Base-by-base conservation (phyloP, 2,113 vertebrate species). In the Delphinus delphis region DNA sequence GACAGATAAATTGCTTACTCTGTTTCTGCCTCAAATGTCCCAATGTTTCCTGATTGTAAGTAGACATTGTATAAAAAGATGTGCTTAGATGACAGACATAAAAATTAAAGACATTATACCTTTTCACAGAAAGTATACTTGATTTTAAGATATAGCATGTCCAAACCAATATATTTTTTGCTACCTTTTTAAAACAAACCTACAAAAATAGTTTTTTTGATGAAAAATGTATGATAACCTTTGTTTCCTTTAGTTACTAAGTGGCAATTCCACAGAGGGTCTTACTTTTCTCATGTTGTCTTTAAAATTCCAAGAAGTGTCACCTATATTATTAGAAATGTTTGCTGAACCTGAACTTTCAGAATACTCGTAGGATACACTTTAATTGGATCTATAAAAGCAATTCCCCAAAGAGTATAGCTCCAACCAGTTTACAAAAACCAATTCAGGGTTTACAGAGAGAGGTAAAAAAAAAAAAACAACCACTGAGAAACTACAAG, bases 341-440 rank as follows among this genome's bases (percentile, higher is more conserved):
- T 65, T 93, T 92, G 23, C 26, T 92, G 79, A 90, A 89, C 20
- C 38, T 79, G 26, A 88, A 85, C 25, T 96, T 90, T 77, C 55
- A 85, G 41, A 60, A 92, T 92, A 20, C 36, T 92, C 38, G 26
- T 60, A 81, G 12, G 74, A 67, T 73, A 50, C 15, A 62, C 38
- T 96, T 94, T 88, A 97, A 96, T 95, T 97, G 65, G 62, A 87
- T 97, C 18, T 94, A 47, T 88, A 85, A 96, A 98, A 93, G 3
- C 87, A 97, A 73, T 85, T 97, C 28, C 38, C 60, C 12, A 25
- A 63, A 92, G 41, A 93, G 11, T 25, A 2, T 82, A 91, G 31
- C 62, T 94, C 13, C 13, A 6, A 33, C 50, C 25, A 86, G 9
- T 97, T 89, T 93, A 65, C 8, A 93, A 82, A 86, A 97, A 92